A percentile compares a stretch with the other conserved stretches of the same genome.
Conservation (phyloP, 2,888 invertebrate genomes). For the Chaitophorus viminalis region DNA sequence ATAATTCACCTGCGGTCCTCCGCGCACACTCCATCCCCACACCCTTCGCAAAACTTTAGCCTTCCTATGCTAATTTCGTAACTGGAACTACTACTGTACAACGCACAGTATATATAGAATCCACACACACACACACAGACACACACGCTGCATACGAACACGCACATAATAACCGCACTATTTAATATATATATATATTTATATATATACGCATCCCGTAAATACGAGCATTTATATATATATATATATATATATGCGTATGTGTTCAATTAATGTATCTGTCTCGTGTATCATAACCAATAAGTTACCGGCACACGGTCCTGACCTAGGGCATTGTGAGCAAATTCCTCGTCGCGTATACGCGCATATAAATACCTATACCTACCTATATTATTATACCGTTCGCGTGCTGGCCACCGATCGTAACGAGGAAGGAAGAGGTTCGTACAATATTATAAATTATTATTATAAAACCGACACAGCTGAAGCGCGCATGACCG, state of each 20-base stretch:
- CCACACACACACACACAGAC: neutral
- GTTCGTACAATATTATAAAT: too few species aligned
- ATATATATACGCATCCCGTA: neutral
- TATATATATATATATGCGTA: neutral
- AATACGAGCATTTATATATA: neutral
- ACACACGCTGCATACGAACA: neutral
- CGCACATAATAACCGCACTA: conserved; percentile 15
- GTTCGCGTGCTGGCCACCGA: neutral
- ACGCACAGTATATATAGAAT: neutral
- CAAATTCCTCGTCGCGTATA: conserved; percentile 38
- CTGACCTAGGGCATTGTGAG: conserved; percentile 39
- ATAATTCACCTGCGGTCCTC: conserved; percentile 52
- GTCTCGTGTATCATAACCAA: conserved; percentile 58
- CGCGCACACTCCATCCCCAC: neutral
- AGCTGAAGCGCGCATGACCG: neutral
- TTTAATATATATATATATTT: neutral
- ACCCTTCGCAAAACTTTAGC: conserved; percentile 39
- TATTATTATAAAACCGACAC: neutral
- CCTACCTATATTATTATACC: neutral
- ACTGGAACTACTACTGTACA: conserved; percentile 45
- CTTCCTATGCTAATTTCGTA: conserved; percentile 55
- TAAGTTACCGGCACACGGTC: conserved; percentile 30
- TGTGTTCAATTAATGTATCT: conserved; percentile 55
- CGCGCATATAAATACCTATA: too few species aligned
- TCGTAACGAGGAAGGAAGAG: neutral